phyloP scores from a whole-genome alignment of 2,113 vertebrate genomes.

The Ia io region DNA sequence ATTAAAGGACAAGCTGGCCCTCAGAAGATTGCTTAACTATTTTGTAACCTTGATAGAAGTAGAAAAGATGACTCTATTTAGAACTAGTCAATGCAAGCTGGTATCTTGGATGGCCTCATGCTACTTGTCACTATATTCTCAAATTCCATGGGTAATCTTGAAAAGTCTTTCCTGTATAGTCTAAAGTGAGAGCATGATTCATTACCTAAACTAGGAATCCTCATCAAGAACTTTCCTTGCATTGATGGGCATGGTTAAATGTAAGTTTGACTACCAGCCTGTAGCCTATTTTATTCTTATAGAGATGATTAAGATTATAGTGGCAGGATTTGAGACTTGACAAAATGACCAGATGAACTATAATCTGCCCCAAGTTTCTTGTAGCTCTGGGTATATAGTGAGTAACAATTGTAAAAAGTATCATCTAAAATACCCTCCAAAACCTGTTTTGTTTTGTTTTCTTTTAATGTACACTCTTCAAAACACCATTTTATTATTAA shows the following conservation, averaged over 20 bases:
- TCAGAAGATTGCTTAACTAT: background rate
- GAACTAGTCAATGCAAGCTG: background rate
- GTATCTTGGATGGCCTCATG: background rate
- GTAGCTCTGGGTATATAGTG: background rate
- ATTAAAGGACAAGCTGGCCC: background rate
- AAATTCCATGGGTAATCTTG: background rate
- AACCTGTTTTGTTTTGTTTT: background rate
- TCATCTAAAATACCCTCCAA: background rate
- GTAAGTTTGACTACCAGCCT: background rate
- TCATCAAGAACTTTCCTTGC: background rate
- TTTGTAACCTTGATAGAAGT: background rate
- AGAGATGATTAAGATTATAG: background rate
- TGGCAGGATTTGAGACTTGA: background rate
- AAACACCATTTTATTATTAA: background rate
- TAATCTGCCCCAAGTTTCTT: background rate
- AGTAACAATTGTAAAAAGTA: background rate
- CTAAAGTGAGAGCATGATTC: background rate
- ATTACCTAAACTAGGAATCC: background rate
- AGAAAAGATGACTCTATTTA: background rate
- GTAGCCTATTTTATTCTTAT: background rate
- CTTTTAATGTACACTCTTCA: background rate
- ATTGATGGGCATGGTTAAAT: background rate
- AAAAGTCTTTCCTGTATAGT: background rate
- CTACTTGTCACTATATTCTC: background rate
- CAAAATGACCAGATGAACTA: background rate